A percentile compares a stretch with the other conserved stretches of the same genome.
phyloP scores from a whole-genome alignment of 2,888 invertebrate species.

The Flexamia atlantica region DNA sequence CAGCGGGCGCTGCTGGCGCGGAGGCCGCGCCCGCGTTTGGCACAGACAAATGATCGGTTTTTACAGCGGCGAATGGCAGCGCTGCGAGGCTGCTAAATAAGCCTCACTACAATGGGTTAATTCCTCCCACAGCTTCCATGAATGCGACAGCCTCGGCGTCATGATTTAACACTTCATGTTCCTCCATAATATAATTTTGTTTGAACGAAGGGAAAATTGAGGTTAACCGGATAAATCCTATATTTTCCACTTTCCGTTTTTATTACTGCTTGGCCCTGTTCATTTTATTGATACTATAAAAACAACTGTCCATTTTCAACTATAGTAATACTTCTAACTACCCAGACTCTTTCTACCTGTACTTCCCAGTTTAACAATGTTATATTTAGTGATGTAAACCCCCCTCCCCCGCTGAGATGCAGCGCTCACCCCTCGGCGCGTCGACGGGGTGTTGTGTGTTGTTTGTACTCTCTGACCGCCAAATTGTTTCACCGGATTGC shows the following conservation, averaged over 20 bases:
- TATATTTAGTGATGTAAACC: no score
- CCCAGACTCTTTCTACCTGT: no score
- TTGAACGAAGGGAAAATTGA: no score
- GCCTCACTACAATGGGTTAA: conserved; percentile 36
- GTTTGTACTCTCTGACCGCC: conserved; percentile 14
- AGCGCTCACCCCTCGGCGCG: not conserved
- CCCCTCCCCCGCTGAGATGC: no score
- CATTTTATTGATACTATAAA: no score
- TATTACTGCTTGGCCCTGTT: no score
- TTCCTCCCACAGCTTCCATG: conserved; percentile 9
- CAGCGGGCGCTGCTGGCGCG: not conserved
- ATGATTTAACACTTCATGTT: conserved; percentile 1
- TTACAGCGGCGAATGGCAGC: conserved; percentile 11
- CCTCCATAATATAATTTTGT: no score
- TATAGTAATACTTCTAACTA: no score
- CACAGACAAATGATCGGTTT: conserved; percentile 43
- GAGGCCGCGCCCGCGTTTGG: conserved; percentile 24
- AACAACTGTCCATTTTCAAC: no score
- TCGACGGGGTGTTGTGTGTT: not conserved
- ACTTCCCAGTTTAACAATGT: no score
- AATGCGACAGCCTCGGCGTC: not conserved
- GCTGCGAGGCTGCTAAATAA: conserved; percentile 16
- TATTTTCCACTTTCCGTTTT: no score
- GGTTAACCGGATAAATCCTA: no score
- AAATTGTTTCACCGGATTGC: conserved; percentile 20